Evolutionary conservation across 2,113 vertebrate genomes (phyloP), one percentile per base, ranked within the genome.

Genomic region (Pristiophorus japonicus): DNA sequence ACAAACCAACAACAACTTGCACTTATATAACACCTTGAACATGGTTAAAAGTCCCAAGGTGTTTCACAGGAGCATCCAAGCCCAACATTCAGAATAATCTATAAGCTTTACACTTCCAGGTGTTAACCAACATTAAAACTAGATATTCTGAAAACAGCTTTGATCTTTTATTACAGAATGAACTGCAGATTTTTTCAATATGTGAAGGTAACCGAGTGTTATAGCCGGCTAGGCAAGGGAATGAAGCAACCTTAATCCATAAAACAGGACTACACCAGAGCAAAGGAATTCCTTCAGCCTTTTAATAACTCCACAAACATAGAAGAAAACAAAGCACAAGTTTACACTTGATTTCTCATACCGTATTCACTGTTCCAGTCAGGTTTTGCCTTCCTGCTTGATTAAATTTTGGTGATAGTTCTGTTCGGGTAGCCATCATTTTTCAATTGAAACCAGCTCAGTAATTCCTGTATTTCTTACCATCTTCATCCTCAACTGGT

Each of bases 401-500:
- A 73, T 94, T 47, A 45, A 94, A 67, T n/a, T 92, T 92, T 94
- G 93, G 6, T 94, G 92, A 94, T 70, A 67, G 38, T 51, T 94
- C 65, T 47, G 93, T 94, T 34, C 66, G 65, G 47, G 66, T 70
- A 51, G 93, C 93, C 93, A 94, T 94, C 45, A 94, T 94, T 94
- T 94, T 94, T 94, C 93, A 70, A 73, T 51, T 63, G 38, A 94
- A 94, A 70, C 16, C 65, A 94, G 65, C 24, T 94, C 93, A 70
- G n/a, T 73, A 70, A 70, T 70, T 70, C 22, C 38, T 70, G 66
- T 73, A 94, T 51, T 73, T 94, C 42, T 70, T 38, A 70, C 42
- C 93, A 94, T 67, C 65, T 47, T 94, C 93, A 70, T 94, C 93
- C 66, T 47, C 27, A 94, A 42, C 34, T 70, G 45, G 38, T 30